Evolutionary conservation across 2,797 vertebrate genomes (phyloP), one percentile per base, ranked within the genome.

Genomic region (Pempheris klunzingeri): DNA sequence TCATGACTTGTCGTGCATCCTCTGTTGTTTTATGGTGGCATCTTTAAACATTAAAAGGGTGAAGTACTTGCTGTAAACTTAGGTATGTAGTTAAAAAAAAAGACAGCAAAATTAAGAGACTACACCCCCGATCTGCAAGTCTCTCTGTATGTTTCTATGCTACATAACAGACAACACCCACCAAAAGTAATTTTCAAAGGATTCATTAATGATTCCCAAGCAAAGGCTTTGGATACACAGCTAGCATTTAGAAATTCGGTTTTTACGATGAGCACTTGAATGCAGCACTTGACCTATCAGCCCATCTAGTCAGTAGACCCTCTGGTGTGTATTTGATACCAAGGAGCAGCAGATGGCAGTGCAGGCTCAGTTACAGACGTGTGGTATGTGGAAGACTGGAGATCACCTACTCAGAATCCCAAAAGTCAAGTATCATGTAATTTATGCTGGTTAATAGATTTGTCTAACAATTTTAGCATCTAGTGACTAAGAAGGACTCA

Each of bases 291-390:
- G 64, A 87, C 78, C 81, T 78, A 5, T 74, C 30, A 84, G 60
- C 59, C 74, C 38, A 17, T 50, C 18, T 3, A 18, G 28, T 54
- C 14, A 55, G 7, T 44, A 12, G 20, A 14, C 15, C 22, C 17
- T 43, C 18, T 74, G 26, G 8, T 28, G 9, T 89, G 91, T 82
- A 78, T 71, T 86, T 84, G 30, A 60, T 26, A 26, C 2, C 6
- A 57, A 18, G 17, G 5, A 77, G 41, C 93, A 92, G 83, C 79
- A 94, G 92, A 80, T 85, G 88, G 90, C 92, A 91, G 84, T 90
- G 76, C 77, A 90, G 76, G 71, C 80, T 88, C 70, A 77, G 28
- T 9, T 32, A 90, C 57, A 53, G 74, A 79, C n/a, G 30, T 54
- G 6, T n/a, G 12, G 4, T 17, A 18, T 7, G 5, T 1, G 14